Percentiles rank a stretch among this genome's conserved stretches.
Conservation (phyloP, 2,888 invertebrate species). For the Drosophila anomelani region DNA sequence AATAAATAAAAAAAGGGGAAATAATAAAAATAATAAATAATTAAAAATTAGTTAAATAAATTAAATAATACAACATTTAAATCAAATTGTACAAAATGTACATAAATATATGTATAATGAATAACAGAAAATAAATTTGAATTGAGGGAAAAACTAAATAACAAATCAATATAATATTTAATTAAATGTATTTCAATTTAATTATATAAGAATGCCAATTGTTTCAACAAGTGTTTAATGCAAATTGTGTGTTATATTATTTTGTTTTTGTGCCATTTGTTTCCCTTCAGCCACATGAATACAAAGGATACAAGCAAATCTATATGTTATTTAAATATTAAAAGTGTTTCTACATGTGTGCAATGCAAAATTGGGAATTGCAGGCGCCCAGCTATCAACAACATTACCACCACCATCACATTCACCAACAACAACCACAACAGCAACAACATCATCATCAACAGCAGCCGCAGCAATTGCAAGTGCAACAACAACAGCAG, state of each 20-base stretch:
- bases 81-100: too few species aligned
- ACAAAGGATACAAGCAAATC: not conserved
- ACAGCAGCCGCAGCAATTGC: conserved; percentile 43
- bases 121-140: not conserved
- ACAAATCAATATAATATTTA: not conserved
- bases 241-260: conserved; percentile 10
- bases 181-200: not conserved
- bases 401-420: conserved; percentile 28
- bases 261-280: conserved; percentile 21
- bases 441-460: conserved; percentile 40
- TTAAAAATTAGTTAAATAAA: not conserved
- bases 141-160: not conserved
- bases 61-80: not conserved
- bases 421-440: conserved; percentile 37
- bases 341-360: conserved; percentile 62
- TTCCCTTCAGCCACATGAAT: conserved; percentile 11
- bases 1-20: too few species aligned
- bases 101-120: too few species aligned
- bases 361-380: conserved; percentile 80
- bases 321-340: conserved; percentile 28
- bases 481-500: conserved; percentile 52
- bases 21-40: too few species aligned
- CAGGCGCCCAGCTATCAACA: conserved; percentile 34
- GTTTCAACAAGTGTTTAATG: conserved; percentile 9
- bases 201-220: not conserved